Conservation (phyloP, 2,888 invertebrate species). For the Dasysyrphus tricinctus region DNA sequence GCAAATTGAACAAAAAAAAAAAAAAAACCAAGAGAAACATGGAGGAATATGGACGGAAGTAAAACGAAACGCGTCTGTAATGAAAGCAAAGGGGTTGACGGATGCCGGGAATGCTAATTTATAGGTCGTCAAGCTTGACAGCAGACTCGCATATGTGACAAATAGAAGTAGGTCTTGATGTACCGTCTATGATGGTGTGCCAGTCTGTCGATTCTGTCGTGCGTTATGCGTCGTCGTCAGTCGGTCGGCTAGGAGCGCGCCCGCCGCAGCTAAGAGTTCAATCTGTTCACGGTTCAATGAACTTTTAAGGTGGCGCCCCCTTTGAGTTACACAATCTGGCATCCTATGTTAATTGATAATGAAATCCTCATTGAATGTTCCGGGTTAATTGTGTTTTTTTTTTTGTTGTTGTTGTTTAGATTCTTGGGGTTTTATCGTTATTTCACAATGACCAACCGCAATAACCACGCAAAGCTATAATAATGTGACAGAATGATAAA, state of each 20-base stretch:
- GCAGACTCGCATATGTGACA: constrained; percentile 53
- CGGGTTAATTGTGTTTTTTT: background rate
- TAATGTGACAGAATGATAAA: constrained; percentile 9
- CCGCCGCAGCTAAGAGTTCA: background rate
- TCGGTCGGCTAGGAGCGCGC: too few relatives aligned
- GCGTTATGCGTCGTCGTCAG: background rate
- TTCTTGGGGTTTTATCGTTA: background rate
- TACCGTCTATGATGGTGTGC: background rate
- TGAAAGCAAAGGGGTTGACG: constrained; percentile 41
- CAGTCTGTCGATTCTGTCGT: background rate
- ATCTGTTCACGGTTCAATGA: constrained; percentile 25
- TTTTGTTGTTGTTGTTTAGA: background rate
- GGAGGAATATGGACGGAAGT: constrained; percentile 28
- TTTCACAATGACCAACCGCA: constrained; percentile 30
- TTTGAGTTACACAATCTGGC: constrained; percentile 10
- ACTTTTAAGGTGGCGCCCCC: constrained; percentile 12
- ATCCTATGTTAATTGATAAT: constrained; percentile 12
- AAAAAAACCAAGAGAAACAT: constrained; percentile 9
- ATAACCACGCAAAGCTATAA: background rate
- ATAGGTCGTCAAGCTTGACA: constrained; percentile 54
- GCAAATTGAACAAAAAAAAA: background rate
- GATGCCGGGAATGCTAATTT: constrained; percentile 48
- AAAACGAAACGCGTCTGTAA: constrained; percentile 51
- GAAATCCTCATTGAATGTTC: constrained; percentile 12
- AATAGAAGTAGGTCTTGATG: constrained; percentile 17